Conservation (phyloP, 2,888 invertebrate genomes). For the Lysandra coridon region DNA sequence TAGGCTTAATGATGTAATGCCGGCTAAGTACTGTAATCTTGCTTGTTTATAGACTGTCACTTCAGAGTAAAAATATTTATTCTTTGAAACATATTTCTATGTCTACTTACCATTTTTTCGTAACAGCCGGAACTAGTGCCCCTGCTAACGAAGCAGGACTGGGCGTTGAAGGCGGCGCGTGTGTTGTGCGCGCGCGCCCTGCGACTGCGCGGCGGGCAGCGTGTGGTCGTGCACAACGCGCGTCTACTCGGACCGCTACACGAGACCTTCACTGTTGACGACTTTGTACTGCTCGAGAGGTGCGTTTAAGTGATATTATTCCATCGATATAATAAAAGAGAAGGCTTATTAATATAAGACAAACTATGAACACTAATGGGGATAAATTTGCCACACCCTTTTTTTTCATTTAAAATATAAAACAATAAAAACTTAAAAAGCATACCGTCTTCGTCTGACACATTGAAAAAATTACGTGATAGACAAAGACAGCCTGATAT, state of each 20-base stretch:
- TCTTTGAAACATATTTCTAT: no score
- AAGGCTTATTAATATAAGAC: no score
- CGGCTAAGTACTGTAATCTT: no score
- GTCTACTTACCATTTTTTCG: background rate
- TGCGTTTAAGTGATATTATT: slow-evolving; percentile 41
- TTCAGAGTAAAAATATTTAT: no score
- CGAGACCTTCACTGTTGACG: slow-evolving; percentile 91
- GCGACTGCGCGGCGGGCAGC: slow-evolving; percentile 82
- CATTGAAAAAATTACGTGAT: background rate
- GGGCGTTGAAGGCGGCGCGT: slow-evolving; percentile 84
- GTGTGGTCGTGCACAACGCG: slow-evolving; percentile 92
- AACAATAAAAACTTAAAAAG: background rate
- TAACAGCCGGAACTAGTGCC: slow-evolving; percentile 74
- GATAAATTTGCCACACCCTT: no score
- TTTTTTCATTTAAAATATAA: background rate
- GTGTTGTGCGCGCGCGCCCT: slow-evolving; percentile 87
- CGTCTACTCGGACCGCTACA: slow-evolving; percentile 92
- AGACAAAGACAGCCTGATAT: no score
- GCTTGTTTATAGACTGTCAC: no score
- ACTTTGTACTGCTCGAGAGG: slow-evolving; percentile 93
- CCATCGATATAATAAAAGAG: background rate
- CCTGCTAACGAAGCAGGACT: slow-evolving; percentile 80
- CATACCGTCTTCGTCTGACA: background rate
- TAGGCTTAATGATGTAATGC: background rate
- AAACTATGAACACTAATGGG: no score